Evolutionary conservation across 2,797 vertebrate genomes (phyloP).

Genomic region (Prunella strophiata): DNA sequence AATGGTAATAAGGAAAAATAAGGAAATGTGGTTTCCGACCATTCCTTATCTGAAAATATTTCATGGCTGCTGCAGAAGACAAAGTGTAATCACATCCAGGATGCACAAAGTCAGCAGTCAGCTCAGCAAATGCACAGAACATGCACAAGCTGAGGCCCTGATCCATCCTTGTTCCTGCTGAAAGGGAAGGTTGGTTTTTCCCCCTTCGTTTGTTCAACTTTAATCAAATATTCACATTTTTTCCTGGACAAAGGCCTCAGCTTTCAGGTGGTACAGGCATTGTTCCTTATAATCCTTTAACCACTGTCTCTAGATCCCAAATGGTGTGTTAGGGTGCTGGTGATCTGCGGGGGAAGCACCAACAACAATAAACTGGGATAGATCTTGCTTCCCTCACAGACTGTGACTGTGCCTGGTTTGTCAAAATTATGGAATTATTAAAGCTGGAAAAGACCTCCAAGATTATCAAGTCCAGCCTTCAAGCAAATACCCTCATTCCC

Average conservation of each 20-base stretch:
- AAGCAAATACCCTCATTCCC: rapidly evolving
- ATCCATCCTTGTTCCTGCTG: neutral
- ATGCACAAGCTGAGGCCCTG: neutral
- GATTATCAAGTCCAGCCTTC: neutral
- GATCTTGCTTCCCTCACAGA: neutral
- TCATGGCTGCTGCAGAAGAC: neutral
- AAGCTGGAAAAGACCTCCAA: neutral
- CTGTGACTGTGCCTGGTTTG: rapidly evolving
- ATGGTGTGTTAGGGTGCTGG: rapidly evolving
- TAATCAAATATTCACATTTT: neutral
- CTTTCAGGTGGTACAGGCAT: neutral
- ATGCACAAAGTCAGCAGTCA: neutral
- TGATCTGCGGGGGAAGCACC: neutral
- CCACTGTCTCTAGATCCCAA: neutral
- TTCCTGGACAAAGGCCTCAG: neutral
- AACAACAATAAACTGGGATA: neutral
- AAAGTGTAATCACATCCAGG: neutral
- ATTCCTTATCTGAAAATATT: neutral
- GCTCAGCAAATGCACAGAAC: neutral
- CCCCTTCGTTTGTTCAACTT: neutral
- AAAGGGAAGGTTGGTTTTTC: neutral
- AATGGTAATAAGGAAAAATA: neutral
- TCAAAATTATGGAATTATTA: neutral
- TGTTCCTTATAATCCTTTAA: neutral
- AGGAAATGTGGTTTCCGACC: neutral